phyloP scores from a whole-genome alignment of 1,140 invertebrate species.

The Cydia strobilella region DNA sequence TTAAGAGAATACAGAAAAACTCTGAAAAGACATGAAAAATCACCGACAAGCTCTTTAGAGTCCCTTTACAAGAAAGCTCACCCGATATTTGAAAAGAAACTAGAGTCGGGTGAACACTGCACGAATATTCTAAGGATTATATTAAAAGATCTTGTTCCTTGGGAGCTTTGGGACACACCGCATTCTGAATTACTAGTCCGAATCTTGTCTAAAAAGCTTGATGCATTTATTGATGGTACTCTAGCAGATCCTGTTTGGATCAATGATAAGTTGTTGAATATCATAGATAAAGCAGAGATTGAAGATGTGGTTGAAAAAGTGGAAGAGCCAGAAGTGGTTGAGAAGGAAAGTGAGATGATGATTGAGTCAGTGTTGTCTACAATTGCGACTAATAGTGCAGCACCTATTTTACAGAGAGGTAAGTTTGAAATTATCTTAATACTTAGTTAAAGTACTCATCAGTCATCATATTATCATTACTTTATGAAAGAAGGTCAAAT shows the following conservation, averaged over 20 bases:
- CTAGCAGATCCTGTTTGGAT: constrained; percentile 78
- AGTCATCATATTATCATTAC: no score
- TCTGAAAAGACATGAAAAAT: constrained; percentile 75
- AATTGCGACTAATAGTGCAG: constrained; percentile 50
- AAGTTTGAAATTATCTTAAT: no score
- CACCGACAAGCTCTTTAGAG: constrained; percentile 52
- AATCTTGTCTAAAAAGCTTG: constrained; percentile 82
- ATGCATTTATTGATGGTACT: constrained; percentile 73
- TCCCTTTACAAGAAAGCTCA: constrained; percentile 66
- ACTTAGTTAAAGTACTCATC: no score
- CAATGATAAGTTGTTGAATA: constrained; percentile 75
- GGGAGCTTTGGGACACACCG: constrained; percentile 84
- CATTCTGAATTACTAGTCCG: constrained; percentile 83
- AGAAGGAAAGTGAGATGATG: constrained; percentile 30
- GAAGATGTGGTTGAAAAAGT: constrained; percentile 34
- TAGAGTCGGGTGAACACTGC: constrained; percentile 79
- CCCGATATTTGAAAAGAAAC: constrained; percentile 61
- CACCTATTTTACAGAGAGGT: constrained; percentile 53
- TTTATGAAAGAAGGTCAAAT: not conserved
- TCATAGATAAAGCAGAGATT: constrained; percentile 38
- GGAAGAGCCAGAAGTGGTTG: constrained; percentile 37
- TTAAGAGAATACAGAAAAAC: constrained; percentile 81
- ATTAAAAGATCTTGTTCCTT: constrained; percentile 83
- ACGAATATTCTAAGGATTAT: constrained; percentile 81
- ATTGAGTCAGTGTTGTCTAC: constrained; percentile 38